Evolutionary conservation across 2,888 invertebrate genomes (phyloP).

Genomic region (Noctua pronuba): DNA sequence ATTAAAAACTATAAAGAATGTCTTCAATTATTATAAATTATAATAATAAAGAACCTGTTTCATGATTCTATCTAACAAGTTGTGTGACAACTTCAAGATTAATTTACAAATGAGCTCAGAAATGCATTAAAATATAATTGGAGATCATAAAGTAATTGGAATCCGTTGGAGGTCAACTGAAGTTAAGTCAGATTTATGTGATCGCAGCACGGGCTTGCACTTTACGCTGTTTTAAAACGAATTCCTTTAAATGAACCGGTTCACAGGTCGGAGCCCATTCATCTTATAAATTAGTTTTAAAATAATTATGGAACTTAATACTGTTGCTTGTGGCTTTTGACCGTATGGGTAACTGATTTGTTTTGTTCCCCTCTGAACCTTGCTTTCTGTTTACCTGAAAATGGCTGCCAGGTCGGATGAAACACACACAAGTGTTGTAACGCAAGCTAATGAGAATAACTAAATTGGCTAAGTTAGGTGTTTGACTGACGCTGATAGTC

Average conservation of each 20-base stretch:
- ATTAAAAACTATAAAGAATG: conserved; percentile 11
- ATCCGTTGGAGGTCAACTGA: conserved; percentile 41
- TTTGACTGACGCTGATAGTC: not conserved
- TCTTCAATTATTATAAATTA: conserved; percentile 18
- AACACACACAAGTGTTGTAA: too few species aligned
- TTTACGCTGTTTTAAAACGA: conserved; percentile 23
- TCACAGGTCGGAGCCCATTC: conserved; percentile 29
- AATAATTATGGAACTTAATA: conserved; percentile 31
- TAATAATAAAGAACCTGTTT: conserved; percentile 8
- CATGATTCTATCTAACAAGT: not conserved
- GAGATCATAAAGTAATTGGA: conserved; percentile 39
- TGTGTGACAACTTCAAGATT: conserved; percentile 12
- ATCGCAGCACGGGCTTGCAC: conserved; percentile 12
- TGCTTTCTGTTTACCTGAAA: not conserved
- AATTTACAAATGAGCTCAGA: conserved; percentile 31
- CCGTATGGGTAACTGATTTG: not conserved
- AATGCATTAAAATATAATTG: conserved; percentile 46
- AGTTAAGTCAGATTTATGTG: conserved; percentile 51
- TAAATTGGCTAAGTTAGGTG: not conserved
- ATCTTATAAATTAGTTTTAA: conserved; percentile 21
- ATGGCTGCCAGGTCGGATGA: not conserved
- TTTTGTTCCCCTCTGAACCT: not conserved
- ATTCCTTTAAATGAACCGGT: conserved; percentile 45
- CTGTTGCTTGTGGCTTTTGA: not conserved
- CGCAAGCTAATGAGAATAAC: not conserved